These are phyloP conservation scores for Drosophila elegans DNA, from an alignment of 1,140 invertebrate species.

Conservation along the genomic window DNA sequence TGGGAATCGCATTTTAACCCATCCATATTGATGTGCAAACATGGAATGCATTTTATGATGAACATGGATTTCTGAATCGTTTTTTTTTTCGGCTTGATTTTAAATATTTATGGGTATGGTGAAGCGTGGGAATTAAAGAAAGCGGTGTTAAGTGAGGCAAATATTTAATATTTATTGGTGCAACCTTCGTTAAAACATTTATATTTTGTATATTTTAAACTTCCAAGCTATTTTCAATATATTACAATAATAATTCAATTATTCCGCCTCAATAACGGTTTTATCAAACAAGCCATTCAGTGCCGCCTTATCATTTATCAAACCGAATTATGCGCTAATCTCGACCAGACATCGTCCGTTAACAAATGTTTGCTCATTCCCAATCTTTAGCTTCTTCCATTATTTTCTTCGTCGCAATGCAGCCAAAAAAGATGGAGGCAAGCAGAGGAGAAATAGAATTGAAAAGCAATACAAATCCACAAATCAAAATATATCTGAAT, in stretches of 20 bases:
- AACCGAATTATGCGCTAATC: conserved; percentile 41
- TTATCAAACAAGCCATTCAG: not conserved
- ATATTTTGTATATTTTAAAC: no score
- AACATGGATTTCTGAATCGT: conserved; percentile 39
- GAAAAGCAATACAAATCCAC: conserved; percentile 68
- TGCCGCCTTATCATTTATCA: conserved; percentile 25
- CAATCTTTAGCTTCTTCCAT: conserved; percentile 11
- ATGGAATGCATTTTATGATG: conserved; percentile 62
- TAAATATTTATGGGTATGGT: conserved; percentile 25
- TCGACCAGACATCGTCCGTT: conserved; percentile 56
- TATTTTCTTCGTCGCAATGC: conserved; percentile 51
- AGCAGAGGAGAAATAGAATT: conserved; percentile 18
- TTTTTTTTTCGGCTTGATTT: conserved; percentile 9
- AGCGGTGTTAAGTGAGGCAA: conserved; percentile 5
- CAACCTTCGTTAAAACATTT: not conserved
- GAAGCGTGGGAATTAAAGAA: conserved; percentile 27
- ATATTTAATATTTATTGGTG: not conserved
- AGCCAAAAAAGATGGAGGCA: conserved; percentile 35
- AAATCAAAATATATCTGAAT: conserved; percentile 66
- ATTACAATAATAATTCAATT: conserved; percentile 3
- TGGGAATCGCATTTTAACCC: conserved; percentile 29
- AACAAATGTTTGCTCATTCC: conserved; percentile 40
- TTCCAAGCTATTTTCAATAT: no score
- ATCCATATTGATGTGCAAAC: conserved; percentile 60
- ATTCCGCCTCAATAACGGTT: not conserved